phyloP scores from a whole-genome alignment of 2,797 vertebrate genomes.

The Acipenser ruthenus region DNA sequence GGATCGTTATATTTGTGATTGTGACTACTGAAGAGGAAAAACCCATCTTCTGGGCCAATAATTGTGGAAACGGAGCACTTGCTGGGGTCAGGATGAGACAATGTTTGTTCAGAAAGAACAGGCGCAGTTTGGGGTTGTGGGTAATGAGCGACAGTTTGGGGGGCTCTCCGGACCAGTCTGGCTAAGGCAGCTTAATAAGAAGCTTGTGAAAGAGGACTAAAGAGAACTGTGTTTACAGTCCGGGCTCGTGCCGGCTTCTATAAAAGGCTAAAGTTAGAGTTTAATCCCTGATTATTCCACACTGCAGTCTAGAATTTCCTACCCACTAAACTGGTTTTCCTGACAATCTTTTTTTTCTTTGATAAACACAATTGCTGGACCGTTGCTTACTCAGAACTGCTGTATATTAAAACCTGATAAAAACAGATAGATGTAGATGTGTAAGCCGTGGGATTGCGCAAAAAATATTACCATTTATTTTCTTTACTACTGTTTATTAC shows the following conservation, averaged over 20 bases:
- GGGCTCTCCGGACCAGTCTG: constrained; percentile 41
- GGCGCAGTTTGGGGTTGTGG: constrained; percentile 39
- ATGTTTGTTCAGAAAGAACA: constrained; percentile 39
- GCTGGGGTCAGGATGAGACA: constrained; percentile 50
- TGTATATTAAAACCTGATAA: too few relatives aligned
- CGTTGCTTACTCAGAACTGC: too few relatives aligned
- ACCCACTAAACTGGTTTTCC: too few relatives aligned
- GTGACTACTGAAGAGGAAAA: constrained; percentile 65
- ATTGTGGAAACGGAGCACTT: constrained; percentile 70
- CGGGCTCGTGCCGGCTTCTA: not conserved
- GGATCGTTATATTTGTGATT: constrained; percentile 62
- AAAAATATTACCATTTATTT: too few relatives aligned
- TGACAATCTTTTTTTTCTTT: too few relatives aligned
- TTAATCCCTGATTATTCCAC: too few relatives aligned
- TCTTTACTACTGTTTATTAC: too few relatives aligned
- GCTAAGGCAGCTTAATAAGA: constrained; percentile 35
- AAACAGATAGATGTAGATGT: too few relatives aligned
- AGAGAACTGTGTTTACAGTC: not conserved
- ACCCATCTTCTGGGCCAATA: constrained; percentile 72
- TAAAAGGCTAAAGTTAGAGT: too few relatives aligned
- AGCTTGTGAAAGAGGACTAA: constrained; percentile 24
- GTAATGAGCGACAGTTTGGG: constrained; percentile 46
- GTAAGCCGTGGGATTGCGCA: too few relatives aligned
- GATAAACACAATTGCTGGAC: too few relatives aligned
- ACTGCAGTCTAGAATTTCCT: too few relatives aligned